Conservation (phyloP, 2,113 vertebrate genomes). For the Datnioides undecimradiatus region DNA sequence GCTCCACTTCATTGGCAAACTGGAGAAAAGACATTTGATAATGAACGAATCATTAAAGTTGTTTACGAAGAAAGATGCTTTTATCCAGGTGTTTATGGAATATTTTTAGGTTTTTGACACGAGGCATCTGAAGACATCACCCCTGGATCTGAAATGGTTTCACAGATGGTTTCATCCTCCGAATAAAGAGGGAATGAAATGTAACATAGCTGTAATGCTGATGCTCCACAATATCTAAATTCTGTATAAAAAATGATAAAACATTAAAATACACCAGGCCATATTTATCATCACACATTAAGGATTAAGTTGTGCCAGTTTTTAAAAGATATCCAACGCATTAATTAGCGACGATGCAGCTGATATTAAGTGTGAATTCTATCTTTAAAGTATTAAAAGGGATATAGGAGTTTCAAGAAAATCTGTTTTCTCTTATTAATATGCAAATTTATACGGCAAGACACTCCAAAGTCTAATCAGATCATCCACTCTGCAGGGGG, state of each 20-base stretch:
- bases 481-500: slow-evolving; percentile 74
- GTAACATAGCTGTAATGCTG: background rate
- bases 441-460: slow-evolving; percentile 75
- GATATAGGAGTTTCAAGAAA: slow-evolving; percentile 49
- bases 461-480: slow-evolving; percentile 76
- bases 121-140: background rate
- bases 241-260: background rate
- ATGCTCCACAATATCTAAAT: background rate
- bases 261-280: background rate
- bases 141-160: background rate
- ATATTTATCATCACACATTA: background rate
- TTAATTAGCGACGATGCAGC: slow-evolving; percentile 8
- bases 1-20: background rate
- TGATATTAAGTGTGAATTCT: slow-evolving; percentile 6
- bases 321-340: background rate
- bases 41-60: background rate
- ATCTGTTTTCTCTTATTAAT: slow-evolving; percentile 64
- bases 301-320: background rate
- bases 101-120: background rate
- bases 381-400: slow-evolving; percentile 28
- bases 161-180: too few species aligned
- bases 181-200: background rate
- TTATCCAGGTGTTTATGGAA: background rate
- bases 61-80: background rate
- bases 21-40: background rate